These are phyloP conservation scores for Scaptomyza tumidula DNA, from an alignment of 2,888 invertebrate genomes.

Conservation along the genomic window DNA sequence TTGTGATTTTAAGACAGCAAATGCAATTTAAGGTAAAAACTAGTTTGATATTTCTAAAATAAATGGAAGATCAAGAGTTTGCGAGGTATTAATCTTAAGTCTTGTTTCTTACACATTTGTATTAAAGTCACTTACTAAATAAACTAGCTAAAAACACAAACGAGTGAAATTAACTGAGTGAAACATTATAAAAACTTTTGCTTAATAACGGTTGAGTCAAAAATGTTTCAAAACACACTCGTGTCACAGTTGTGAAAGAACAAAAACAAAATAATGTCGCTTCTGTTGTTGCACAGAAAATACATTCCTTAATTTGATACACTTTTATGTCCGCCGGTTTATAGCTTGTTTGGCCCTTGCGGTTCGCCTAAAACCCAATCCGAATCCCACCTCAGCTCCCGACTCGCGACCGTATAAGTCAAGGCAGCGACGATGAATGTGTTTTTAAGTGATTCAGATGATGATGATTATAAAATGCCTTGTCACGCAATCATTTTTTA, in stretches of 20 bases:
- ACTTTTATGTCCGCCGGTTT: constrained; percentile 76
- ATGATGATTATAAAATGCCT: constrained; percentile 80
- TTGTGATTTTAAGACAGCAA: too few species aligned
- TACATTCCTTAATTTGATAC: constrained; percentile 77
- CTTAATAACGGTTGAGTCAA: constrained; percentile 1
- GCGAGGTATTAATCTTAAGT: too few species aligned
- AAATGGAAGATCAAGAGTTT: too few species aligned
- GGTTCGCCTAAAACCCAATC: constrained; percentile 53
- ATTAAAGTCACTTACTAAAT: too few species aligned
- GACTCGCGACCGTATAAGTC: not conserved
- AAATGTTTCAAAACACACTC: constrained; percentile 7
- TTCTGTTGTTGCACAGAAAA: constrained; percentile 52
- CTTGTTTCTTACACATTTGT: too few species aligned
- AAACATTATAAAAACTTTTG: not conserved
- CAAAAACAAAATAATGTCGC: constrained; percentile 15
- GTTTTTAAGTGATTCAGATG: constrained; percentile 72
- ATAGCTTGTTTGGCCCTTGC: constrained; percentile 76
- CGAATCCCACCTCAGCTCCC: constrained; percentile 38
- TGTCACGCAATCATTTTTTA: constrained; percentile 81
- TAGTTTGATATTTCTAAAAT: too few species aligned
- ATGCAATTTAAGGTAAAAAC: too few species aligned
- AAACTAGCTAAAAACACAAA: too few species aligned
- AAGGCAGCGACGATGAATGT: constrained; percentile 52
- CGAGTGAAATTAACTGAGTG: not conserved
- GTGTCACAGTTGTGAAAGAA: constrained; percentile 28